Conservation (phyloP, 2,888 invertebrate species). For the Drepana falcataria region DNA sequence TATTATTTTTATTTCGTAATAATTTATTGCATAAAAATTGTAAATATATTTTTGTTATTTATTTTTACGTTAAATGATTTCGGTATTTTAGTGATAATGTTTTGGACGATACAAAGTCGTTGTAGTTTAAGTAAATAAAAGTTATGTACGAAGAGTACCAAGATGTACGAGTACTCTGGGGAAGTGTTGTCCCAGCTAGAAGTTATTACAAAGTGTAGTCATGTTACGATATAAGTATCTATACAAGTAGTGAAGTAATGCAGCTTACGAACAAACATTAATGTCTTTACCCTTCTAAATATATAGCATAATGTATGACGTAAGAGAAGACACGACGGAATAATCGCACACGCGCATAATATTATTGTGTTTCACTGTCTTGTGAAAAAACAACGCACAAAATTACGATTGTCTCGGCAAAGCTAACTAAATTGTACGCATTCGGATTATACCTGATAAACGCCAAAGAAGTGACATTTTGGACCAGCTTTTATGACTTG, state of each 20-base stretch:
- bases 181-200: constrained; percentile 18
- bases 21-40: constrained; percentile 68
- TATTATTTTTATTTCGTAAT: constrained; percentile 59
- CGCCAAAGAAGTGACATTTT: constrained; percentile 26
- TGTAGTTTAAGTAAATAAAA: constrained; percentile 5
- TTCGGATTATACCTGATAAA: not conserved
- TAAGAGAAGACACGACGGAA: constrained; percentile 8
- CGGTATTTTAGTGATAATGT: constrained; percentile 41
- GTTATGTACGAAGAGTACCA: not conserved
- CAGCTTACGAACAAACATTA: constrained; percentile 51
- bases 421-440: not conserved
- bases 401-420: not conserved
- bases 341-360: constrained; percentile 6
- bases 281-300: constrained; percentile 49
- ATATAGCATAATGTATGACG: constrained; percentile 26
- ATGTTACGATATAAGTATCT: constrained; percentile 53
- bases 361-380: not conserved
- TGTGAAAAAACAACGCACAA: constrained; percentile 1
- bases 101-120: constrained; percentile 25
- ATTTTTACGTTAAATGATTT: constrained; percentile 69
- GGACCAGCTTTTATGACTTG: constrained; percentile 56
- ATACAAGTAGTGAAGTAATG: constrained; percentile 56
- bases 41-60: constrained; percentile 77
- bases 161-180: constrained; percentile 14
- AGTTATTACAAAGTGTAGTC: constrained; percentile 63